Evolutionary conservation across 2,113 vertebrate genomes (phyloP), one percentile per base, ranked within the genome.

Genomic region (Platysternon megacephalum): DNA sequence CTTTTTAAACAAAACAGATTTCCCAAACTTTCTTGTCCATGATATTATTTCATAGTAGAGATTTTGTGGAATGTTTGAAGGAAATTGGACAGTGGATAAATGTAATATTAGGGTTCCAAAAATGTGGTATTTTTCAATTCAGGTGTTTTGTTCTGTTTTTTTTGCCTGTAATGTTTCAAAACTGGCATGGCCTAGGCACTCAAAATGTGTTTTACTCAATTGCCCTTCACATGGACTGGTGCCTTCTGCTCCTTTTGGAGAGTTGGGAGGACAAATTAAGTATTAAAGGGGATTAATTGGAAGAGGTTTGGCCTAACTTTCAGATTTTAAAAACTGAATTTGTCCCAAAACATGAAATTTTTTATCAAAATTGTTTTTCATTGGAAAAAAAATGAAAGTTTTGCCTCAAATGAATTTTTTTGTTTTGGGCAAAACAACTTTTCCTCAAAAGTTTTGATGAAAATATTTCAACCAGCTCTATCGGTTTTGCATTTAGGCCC

Each of bases 381-480:
- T 72, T 61, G 52, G 55, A 7, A 74, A 91, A 83, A 3, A 53
- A 68, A 86, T 39, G 46, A 52, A 39, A 28, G 61, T 4, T 4
- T 61, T 61, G 56, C 29, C 56, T 29, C 2, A 2, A 35, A 17
- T 35, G 19, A 0, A 3, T 1, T 0, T 3, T 10, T 6, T 74
- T 87, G 46, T 2, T 83, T 87, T 87, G 11, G 11, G 39, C 35
- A 49, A 78, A 53, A 93, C 4, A 10, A 65, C 2, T 58, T 79
- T 17, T 88, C 14, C 79, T 82, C 51, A 91, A 90, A 74, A 14
- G 1, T 85, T 9, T 68, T 26, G 46, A 0, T 24, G 8, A 46
- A 95, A 85, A 56, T 28, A 1, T 88, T 91, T 79, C 83, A 28
- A 79, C 46, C 12, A 10, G 7, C 86, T 91, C 56, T 90, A 2